Percentiles rank a stretch among this genome's conserved stretches.
Evolutionary conservation across 2,797 vertebrate species (phyloP).

Genomic region (Margarornis squamiger): DNA sequence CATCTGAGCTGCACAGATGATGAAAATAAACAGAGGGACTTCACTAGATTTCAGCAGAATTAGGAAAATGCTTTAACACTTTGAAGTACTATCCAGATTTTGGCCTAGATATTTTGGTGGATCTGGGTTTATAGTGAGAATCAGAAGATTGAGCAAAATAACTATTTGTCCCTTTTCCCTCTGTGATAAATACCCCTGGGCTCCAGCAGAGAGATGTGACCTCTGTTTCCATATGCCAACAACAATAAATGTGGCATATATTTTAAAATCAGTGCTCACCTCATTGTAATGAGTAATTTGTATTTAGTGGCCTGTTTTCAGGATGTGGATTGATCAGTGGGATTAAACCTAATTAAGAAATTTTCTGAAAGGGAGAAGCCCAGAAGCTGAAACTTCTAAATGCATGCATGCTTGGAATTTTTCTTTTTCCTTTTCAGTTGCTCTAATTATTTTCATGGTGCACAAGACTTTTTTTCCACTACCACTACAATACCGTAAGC

Average conservation of each 20-base stretch:
- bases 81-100: neutral
- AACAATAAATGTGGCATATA: neutral
- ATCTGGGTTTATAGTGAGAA: neutral
- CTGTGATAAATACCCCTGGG: neutral
- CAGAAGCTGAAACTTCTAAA: neutral
- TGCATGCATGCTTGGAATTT: neutral
- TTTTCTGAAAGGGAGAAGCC: neutral
- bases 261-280: neutral
- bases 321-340: neutral
- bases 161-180: neutral
- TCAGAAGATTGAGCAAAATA: neutral
- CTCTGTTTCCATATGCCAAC: neutral
- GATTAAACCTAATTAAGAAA: neutral
- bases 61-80: neutral
- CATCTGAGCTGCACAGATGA: neutral
- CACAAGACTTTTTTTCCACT: rapidly evolving
- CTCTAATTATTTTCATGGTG: neutral
- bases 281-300: neutral
- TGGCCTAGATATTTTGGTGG: neutral
- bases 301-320: neutral
- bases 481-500: rapidly evolving
- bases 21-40: neutral
- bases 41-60: neutral
- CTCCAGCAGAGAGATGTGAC: neutral
- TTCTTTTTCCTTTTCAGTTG: neutral